These are phyloP conservation scores for Misgurnus mizolepis DNA, from an alignment of 2,113 vertebrate genomes.

Conservation along the genomic window DNA sequence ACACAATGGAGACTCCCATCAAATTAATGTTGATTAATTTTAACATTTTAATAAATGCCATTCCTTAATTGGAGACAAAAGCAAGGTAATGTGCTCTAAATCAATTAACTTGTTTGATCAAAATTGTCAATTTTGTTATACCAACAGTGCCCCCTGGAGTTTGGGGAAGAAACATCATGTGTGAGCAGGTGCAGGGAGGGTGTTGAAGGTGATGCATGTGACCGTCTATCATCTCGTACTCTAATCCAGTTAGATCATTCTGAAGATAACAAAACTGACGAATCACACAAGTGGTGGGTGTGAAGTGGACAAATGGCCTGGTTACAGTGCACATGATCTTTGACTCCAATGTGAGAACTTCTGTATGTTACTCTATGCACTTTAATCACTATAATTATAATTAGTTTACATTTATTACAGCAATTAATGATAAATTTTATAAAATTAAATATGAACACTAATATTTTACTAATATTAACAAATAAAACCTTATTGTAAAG, in stretches of 20 bases:
- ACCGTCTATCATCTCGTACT: slow-evolving; percentile 28
- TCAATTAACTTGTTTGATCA: background rate
- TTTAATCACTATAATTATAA: background rate
- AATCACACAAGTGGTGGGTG: slow-evolving; percentile 16
- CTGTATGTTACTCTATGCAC: slow-evolving; percentile 17
- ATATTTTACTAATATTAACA: too few species aligned
- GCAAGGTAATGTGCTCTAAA: background rate
- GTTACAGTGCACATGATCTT: slow-evolving; percentile 35
- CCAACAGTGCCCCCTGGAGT: slow-evolving; percentile 58
- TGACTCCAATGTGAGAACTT: slow-evolving; percentile 47
- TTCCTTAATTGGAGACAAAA: background rate
- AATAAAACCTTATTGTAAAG: too few species aligned
- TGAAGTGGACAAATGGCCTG: slow-evolving; percentile 39
- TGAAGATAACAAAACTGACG: slow-evolving; percentile 28
- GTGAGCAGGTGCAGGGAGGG: background rate
- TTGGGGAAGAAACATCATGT: background rate
- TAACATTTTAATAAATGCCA: background rate
- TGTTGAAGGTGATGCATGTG: slow-evolving; percentile 2
- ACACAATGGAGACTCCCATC: background rate
- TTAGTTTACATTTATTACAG: too few species aligned
- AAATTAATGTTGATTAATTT: background rate
- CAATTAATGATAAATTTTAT: too few species aligned
- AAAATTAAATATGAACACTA: too few species aligned
- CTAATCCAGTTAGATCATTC: slow-evolving; percentile 18
- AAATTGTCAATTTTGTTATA: background rate